A percentile compares a stretch with the other conserved stretches of the same genome.
Conservation (phyloP, 2,888 invertebrate species). For the Ochropleura leucogaster region DNA sequence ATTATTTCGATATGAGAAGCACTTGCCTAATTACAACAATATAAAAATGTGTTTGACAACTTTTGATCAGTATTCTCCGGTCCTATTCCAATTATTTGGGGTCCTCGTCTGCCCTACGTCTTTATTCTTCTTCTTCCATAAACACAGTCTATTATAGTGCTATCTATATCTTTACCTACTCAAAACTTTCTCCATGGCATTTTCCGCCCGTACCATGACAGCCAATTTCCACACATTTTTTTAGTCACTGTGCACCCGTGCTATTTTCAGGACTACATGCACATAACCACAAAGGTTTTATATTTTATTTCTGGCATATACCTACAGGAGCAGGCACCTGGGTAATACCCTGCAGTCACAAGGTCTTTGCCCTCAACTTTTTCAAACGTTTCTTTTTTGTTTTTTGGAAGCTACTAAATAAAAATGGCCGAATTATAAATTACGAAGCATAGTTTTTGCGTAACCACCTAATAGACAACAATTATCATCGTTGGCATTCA, state of each 20-base stretch:
- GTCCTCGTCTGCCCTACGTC: not conserved
- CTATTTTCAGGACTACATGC: not conserved
- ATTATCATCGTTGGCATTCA: constrained; percentile 44
- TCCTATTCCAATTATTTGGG: not conserved
- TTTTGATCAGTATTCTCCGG: not conserved
- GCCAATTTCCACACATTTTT: not conserved
- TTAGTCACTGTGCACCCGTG: not conserved
- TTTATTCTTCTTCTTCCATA: not conserved
- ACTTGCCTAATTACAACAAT: too few species aligned
- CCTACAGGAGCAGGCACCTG: not conserved
- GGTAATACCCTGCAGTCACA: constrained; percentile 12
- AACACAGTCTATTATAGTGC: not conserved
- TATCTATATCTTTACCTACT: too few species aligned
- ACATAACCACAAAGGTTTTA: not conserved
- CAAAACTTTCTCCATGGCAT: not conserved
- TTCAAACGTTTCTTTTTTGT: not conserved
- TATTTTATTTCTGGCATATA: not conserved
- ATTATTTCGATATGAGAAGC: not conserved
- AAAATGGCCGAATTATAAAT: constrained; percentile 33
- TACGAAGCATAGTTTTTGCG: constrained; percentile 24
- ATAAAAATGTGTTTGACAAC: not conserved
- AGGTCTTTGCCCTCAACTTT: constrained; percentile 39
- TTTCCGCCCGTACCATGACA: not conserved
- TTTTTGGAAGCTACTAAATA: constrained; percentile 13
- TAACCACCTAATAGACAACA: constrained; percentile 24